Conservation (phyloP, 92 coral and sea anemone genomes). For the Paragorgia papillata region DNA sequence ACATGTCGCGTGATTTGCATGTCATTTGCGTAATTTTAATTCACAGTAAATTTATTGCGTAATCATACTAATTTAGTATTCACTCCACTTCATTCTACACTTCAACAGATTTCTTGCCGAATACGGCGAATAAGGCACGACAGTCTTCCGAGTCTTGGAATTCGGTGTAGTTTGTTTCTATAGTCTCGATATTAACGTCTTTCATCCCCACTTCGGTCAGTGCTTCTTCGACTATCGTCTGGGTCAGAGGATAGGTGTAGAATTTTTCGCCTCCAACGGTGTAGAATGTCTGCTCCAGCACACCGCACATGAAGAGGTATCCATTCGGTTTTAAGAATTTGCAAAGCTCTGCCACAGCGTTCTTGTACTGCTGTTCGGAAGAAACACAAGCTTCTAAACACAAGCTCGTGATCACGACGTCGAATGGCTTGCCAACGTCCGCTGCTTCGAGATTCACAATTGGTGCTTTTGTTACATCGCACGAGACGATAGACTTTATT, state of each 20-base stretch:
- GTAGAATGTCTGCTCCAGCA: conserved; percentile 15
- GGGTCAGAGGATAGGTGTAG: not conserved
- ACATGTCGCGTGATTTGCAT: too few relatives aligned
- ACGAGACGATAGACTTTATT: conserved; percentile 43
- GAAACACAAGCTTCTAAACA: conserved; percentile 18
- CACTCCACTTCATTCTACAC: too few relatives aligned
- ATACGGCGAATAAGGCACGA: too few relatives aligned
- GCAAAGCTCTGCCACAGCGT: conserved; percentile 25
- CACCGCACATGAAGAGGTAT: conserved; percentile 20
- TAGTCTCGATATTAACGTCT: too few relatives aligned
- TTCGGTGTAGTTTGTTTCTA: too few relatives aligned
- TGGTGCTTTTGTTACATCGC: conserved; percentile 41
- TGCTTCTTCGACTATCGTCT: conserved; percentile 15
- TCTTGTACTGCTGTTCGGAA: conserved; percentile 22
- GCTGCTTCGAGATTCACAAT: conserved; percentile 1
- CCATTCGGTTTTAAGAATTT: conserved; percentile 36
- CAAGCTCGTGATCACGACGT: conserved; percentile 23
- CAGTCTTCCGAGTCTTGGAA: too few relatives aligned
- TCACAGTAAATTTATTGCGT: too few relatives aligned
- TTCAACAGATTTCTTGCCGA: too few relatives aligned
- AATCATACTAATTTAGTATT: too few relatives aligned
- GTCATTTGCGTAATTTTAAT: too few relatives aligned
- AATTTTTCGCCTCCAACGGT: conserved; percentile 12
- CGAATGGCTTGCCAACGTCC: conserved; percentile 36
- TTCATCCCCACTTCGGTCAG: conserved; percentile 20